Evolutionary conservation across 1,140 invertebrate species (phyloP), one percentile per base, ranked within the genome.

Genomic region (Diprion similis): DNA sequence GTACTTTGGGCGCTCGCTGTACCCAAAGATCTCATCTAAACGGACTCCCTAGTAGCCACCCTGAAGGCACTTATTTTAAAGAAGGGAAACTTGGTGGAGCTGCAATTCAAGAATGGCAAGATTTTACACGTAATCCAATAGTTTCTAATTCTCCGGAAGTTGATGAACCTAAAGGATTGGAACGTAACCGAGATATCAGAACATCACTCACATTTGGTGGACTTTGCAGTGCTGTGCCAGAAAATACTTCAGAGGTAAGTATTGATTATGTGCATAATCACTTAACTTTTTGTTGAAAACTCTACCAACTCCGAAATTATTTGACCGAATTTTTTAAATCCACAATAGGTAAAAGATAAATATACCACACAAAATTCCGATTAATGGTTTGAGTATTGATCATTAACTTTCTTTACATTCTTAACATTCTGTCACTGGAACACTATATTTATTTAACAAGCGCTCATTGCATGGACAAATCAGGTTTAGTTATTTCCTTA

Each of bases 131-230:
- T 66, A 82, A 76, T 45, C 78, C 82, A 8, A 82, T 79, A 10
- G 81, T 79, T 45, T 78, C 80, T 19, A 82, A 82, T 69, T 75
- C 82, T n/a, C 51, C 51, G n/a, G 86, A 86, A 66, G 82, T 83
- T 71, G 85, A 87, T 73, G 85, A 88, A 66, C 81, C 70, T 84
- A 84, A 74, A 84, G 79, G 82, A 18, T 77, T 88, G 45, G 87
- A 90, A 71, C 81, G 87, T 75, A 89, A 88, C 81, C 88, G 88
- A 71, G 89, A 90, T 74, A 89, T 91, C 17, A 88, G 91, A 51
- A 90, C 91, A 77, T 91, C 91, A 10, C 85, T 92, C 37, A 92
- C 91, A 51, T 93, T 92, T 80, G 91, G 90, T 84, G 91, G 91
- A 73, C 74, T 87, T 47, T 85, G 87, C 76, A 89, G 89, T 74